phyloP scores from a whole-genome alignment of 2,888 invertebrate genomes.

The Caenorhabditis sinica region DNA sequence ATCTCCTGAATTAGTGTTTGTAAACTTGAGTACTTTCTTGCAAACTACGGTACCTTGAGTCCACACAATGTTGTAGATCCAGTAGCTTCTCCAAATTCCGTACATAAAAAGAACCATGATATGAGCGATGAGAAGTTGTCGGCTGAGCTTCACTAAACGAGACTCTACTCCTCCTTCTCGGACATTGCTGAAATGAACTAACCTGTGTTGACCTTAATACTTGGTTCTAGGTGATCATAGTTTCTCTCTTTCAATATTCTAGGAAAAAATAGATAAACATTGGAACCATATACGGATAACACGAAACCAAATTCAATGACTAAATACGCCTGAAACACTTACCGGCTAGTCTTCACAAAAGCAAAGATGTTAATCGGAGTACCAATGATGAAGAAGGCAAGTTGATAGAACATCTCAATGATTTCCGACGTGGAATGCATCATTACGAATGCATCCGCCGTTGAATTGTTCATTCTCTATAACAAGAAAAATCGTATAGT shows the following conservation, averaged over 20 bases:
- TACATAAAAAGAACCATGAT: constrained; percentile 80
- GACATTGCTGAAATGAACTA: constrained; percentile 61
- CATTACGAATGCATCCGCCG: constrained; percentile 56
- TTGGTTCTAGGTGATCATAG: too few relatives aligned
- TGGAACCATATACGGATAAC: constrained; percentile 9
- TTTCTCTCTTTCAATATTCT: not conserved
- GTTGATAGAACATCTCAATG: constrained; percentile 80
- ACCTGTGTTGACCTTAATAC: not conserved
- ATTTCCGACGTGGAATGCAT: constrained; percentile 75
- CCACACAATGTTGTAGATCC: constrained; percentile 80
- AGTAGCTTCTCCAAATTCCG: constrained; percentile 80
- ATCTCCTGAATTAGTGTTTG: constrained; percentile 67
- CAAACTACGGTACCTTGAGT: constrained; percentile 68
- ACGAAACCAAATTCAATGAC: not conserved
- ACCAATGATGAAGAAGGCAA: constrained; percentile 79
- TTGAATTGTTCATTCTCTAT: constrained; percentile 59
- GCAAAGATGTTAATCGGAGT: constrained; percentile 78
- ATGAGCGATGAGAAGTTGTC: constrained; percentile 80
- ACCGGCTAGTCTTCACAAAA: constrained; percentile 74
- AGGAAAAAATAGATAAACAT: not conserved
- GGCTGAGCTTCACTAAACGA: constrained; percentile 75
- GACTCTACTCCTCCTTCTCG: constrained; percentile 77
- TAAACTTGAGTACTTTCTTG: not conserved
- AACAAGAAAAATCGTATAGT: not conserved
- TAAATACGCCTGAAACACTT: constrained; percentile 42